phyloP scores from a whole-genome alignment of 2,113 vertebrate genomes.

The Toxostoma redivivum region DNA sequence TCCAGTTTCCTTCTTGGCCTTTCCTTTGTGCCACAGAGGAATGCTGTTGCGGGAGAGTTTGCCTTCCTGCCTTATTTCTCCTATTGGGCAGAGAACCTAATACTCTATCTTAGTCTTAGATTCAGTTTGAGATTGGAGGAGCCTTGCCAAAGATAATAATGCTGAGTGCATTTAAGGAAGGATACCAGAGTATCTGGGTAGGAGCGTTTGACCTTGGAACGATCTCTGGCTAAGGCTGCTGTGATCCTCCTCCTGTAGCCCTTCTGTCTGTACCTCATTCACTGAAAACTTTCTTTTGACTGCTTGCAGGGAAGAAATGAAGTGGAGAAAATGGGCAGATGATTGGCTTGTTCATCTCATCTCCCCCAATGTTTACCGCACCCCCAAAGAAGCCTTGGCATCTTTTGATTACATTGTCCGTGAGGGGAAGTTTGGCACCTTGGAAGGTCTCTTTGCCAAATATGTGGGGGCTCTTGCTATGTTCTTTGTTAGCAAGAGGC shows the following conservation, averaged over 20 bases:
- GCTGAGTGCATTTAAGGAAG: background rate
- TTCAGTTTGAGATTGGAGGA: background rate
- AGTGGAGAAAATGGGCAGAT: constrained; percentile 94
- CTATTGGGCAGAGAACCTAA: background rate
- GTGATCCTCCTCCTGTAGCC: background rate
- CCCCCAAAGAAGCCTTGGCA: constrained; percentile 83
- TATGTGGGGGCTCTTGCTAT: constrained; percentile 91
- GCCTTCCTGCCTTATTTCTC: background rate
- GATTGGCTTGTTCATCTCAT: constrained; percentile 97
- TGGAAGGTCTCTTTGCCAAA: constrained; percentile 92
- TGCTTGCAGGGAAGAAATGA: constrained; percentile 88
- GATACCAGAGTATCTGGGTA: background rate
- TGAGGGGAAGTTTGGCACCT: constrained; percentile 87
- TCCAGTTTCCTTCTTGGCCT: background rate
- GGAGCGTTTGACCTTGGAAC: background rate
- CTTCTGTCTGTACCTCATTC: background rate
- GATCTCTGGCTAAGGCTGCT: background rate
- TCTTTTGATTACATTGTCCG: constrained; percentile 97
- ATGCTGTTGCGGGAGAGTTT: background rate
- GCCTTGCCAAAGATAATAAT: background rate
- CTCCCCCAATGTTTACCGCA: constrained; percentile 96
- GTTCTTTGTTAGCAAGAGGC: constrained; percentile 89
- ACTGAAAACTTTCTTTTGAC: background rate
- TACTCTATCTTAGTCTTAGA: background rate
- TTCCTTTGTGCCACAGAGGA: background rate